Percentiles rank a stretch among this genome's conserved stretches.
phyloP scores from a whole-genome alignment of 2,797 vertebrate species.

The Spinibarbus caldwelli region DNA sequence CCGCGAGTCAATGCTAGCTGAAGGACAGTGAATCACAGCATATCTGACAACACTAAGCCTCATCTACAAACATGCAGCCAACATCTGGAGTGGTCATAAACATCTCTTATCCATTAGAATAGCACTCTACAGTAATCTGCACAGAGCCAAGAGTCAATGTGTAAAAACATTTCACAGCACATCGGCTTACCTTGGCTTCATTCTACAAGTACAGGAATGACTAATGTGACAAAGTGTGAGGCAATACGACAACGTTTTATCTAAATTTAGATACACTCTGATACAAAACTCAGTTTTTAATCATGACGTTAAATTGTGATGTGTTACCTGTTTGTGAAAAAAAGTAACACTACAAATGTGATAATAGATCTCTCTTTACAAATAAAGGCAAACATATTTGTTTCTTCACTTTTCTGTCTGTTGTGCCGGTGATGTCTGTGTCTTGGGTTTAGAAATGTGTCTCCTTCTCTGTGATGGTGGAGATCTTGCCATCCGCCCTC shows the following conservation, averaged over 20 bases:
- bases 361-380: slow-evolving; percentile 78
- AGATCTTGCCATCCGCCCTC: slow-evolving; percentile 90
- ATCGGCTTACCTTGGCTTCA: slow-evolving; percentile 72
- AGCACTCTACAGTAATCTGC: slow-evolving; percentile 68
- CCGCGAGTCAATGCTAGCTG: slow-evolving; percentile 70
- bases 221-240: slow-evolving; percentile 77
- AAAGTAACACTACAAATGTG: slow-evolving; percentile 85
- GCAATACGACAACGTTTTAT: slow-evolving; percentile 73
- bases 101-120: slow-evolving; percentile 76
- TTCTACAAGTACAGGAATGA: slow-evolving; percentile 74
- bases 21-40: slow-evolving; percentile 52
- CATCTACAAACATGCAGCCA: slow-evolving; percentile 69
- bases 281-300: slow-evolving; percentile 78
- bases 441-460: slow-evolving; percentile 89
- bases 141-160: slow-evolving; percentile 67
- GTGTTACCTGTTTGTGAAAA: slow-evolving; percentile 93
- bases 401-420: slow-evolving; percentile 58
- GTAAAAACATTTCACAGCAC: slow-evolving; percentile 83
- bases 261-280: slow-evolving; percentile 76
- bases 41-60: slow-evolving; percentile 57
- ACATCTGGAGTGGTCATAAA: slow-evolving; percentile 74
- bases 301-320: slow-evolving; percentile 82
- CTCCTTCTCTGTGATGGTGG: slow-evolving; percentile 97
- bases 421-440: slow-evolving; percentile 54
- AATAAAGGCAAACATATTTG: slow-evolving; percentile 63